Percentiles rank a stretch among this genome's conserved stretches.
phyloP scores from a whole-genome alignment of 2,797 vertebrate species.

The Phalanger gymnotis region DNA sequence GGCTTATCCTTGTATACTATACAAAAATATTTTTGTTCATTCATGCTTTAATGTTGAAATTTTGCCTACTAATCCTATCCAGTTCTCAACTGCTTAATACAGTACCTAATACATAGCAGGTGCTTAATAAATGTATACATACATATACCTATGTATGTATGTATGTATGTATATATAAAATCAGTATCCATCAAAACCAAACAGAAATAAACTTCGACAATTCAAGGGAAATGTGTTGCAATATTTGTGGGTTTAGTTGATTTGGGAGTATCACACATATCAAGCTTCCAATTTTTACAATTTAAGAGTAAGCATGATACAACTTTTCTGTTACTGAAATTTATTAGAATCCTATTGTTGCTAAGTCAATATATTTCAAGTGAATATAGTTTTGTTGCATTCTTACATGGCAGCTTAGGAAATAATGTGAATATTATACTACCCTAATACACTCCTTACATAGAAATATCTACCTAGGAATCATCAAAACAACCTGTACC shows the following conservation, averaged over 20 bases:
- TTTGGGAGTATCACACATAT: neutral
- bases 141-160: no score
- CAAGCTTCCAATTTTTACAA: slow-evolving; percentile 40
- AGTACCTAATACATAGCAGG: neutral
- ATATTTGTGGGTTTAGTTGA: slow-evolving; percentile 16
- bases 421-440: neutral
- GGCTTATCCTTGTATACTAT: neutral
- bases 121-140: neutral
- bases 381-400: neutral
- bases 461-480: neutral
- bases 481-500: neutral
- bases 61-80: neutral
- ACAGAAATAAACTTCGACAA: slow-evolving; percentile 54
- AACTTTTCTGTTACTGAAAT: neutral
- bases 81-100: neutral
- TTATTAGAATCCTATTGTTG: neutral
- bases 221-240: slow-evolving; percentile 9
- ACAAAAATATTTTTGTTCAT: neutral
- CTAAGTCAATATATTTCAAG: neutral
- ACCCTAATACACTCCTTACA: neutral
- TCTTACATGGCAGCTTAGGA: neutral
- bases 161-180: no score
- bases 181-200: slow-evolving; percentile 43
- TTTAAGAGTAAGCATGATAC: neutral
- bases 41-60: neutral